phyloP scores from a whole-genome alignment of 2,888 invertebrate species.

The Amphipoea oculea region DNA sequence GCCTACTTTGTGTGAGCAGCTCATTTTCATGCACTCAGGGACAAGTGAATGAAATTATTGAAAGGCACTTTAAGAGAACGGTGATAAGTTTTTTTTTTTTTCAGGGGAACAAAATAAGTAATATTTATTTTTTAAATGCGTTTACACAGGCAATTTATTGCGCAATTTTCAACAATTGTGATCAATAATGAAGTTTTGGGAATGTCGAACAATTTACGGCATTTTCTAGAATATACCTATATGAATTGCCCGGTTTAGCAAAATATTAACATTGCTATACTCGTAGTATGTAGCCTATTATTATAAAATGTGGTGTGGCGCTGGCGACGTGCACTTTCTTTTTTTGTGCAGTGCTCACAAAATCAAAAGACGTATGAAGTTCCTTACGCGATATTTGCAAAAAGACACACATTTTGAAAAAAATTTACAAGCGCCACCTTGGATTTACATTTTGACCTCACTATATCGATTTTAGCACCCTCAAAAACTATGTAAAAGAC shows the following conservation, averaged over 20 bases:
- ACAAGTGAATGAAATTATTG: conserved; percentile 31
- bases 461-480: too few relatives aligned
- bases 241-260: too few relatives aligned
- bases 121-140: not conserved
- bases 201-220: not conserved
- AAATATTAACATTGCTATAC: too few relatives aligned
- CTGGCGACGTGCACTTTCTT: too few relatives aligned
- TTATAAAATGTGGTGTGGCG: too few relatives aligned
- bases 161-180: not conserved
- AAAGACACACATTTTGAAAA: too few relatives aligned
- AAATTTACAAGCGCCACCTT: too few relatives aligned
- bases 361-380: not conserved
- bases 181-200: not conserved
- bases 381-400: too few relatives aligned
- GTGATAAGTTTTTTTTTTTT: conserved; percentile 2
- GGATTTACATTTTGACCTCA: too few relatives aligned
- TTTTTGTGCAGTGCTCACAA: not conserved
- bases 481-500: too few relatives aligned
- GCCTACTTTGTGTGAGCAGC: conserved; percentile 30
- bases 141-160: not conserved
- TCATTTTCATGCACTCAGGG: conserved; percentile 45
- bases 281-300: too few relatives aligned
- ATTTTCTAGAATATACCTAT: not conserved
- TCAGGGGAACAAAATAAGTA: not conserved
- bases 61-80: conserved; percentile 1